phyloP scores from a whole-genome alignment of 2,113 vertebrate genomes.

The Charina bottae region DNA sequence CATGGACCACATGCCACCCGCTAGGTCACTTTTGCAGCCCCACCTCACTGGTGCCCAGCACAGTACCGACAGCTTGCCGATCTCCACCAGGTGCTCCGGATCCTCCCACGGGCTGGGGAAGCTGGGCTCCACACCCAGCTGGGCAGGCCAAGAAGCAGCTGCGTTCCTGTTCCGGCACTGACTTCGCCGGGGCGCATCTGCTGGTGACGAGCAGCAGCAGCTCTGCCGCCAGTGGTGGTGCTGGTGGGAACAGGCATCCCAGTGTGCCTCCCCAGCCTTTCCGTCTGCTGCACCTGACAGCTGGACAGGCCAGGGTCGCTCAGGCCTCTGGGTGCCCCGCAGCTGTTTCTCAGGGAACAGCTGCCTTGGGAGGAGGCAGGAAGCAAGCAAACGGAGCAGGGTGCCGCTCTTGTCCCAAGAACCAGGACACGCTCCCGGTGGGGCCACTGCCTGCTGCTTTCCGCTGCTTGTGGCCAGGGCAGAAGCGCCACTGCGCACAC shows the following conservation, averaged over 20 bases:
- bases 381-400: neutral
- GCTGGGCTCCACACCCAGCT: neutral
- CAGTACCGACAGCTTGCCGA: neutral
- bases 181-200: neutral
- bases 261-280: neutral
- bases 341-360: neutral
- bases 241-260: neutral
- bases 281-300: neutral
- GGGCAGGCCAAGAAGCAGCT: neutral
- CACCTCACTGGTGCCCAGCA: neutral
- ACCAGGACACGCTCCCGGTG: neutral
- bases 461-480: neutral
- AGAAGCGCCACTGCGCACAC: neutral
- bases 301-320: neutral
- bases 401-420: neutral
- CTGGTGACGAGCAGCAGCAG: neutral
- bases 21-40: neutral
- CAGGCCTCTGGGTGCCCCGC: neutral
- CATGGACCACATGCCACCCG: neutral
- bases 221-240: neutral
- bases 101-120: neutral
- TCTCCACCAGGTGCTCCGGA: no score
- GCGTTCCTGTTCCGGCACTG: neutral
- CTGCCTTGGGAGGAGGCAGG: neutral
- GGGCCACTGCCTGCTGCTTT: neutral